phyloP scores from a whole-genome alignment of 2,113 vertebrate genomes.

The Sceloporus undulatus region DNA sequence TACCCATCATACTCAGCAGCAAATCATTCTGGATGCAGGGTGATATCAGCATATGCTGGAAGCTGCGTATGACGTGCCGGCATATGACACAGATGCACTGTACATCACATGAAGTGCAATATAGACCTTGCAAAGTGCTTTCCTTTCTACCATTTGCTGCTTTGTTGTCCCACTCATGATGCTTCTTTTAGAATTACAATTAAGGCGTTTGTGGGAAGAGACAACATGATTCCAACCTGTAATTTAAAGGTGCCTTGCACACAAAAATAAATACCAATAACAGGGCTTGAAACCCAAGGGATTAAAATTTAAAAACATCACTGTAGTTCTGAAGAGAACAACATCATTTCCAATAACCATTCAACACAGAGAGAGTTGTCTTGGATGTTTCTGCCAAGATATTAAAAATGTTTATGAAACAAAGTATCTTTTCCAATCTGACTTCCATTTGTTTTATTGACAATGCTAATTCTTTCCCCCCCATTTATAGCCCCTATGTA shows the following conservation, averaged over 20 bases:
- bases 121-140: neutral
- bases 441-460: neutral
- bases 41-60: neutral
- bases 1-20: no score
- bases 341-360: constrained; percentile 4
- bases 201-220: neutral
- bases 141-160: neutral
- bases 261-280: constrained; percentile 33
- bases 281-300: neutral
- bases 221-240: constrained; percentile 26
- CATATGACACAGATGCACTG: no score
- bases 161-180: neutral
- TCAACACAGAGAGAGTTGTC: neutral
- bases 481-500: no score
- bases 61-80: no score
- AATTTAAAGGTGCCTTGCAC: constrained; percentile 15
- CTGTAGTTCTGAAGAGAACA: constrained; percentile 11
- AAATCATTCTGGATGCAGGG: no score
- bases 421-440: neutral
- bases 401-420: neutral
- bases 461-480: neutral
- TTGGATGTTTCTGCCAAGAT: neutral
- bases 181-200: neutral
- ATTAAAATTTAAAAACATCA: constrained; percentile 8
- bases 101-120: neutral